Conservation (phyloP, 1,140 invertebrate species). For the Aphelenchoides besseyi region DNA sequence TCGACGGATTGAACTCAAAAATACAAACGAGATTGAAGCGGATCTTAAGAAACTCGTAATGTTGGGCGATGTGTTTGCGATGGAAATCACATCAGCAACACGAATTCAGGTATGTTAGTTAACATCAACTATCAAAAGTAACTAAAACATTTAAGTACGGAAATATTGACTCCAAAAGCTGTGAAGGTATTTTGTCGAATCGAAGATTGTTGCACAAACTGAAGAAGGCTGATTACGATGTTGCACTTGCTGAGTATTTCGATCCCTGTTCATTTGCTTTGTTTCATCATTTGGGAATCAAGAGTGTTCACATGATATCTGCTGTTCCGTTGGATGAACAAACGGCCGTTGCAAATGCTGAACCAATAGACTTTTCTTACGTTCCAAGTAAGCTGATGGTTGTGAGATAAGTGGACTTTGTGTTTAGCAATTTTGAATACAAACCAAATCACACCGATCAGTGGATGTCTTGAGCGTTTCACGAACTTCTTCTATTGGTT, state of each 20-base stretch:
- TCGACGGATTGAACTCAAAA: background rate
- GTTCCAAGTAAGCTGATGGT: background rate
- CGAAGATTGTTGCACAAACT: slow-evolving; percentile 1
- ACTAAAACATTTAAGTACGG: too few species aligned
- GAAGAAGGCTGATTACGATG: background rate
- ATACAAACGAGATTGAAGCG: background rate
- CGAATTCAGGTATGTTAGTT: too few species aligned
- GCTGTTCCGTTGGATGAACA: background rate
- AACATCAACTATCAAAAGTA: too few species aligned
- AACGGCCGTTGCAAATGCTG: background rate
- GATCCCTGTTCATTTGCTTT: slow-evolving; percentile 9
- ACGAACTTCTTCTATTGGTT: background rate
- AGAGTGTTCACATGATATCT: background rate
- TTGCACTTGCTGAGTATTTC: background rate
- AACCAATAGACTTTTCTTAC: background rate
- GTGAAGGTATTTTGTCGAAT: background rate
- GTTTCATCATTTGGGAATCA: slow-evolving; percentile 1
- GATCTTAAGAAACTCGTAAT: background rate
- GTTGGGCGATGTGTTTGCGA: background rate
- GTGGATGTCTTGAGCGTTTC: background rate
- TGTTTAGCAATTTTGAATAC: background rate
- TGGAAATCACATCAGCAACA: background rate
- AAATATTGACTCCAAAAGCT: too few species aligned
- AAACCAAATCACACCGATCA: background rate
- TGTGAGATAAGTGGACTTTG: background rate